Base-by-base conservation (phyloP, 2,113 vertebrate genomes). In the Eretmochelys imbricata region DNA sequence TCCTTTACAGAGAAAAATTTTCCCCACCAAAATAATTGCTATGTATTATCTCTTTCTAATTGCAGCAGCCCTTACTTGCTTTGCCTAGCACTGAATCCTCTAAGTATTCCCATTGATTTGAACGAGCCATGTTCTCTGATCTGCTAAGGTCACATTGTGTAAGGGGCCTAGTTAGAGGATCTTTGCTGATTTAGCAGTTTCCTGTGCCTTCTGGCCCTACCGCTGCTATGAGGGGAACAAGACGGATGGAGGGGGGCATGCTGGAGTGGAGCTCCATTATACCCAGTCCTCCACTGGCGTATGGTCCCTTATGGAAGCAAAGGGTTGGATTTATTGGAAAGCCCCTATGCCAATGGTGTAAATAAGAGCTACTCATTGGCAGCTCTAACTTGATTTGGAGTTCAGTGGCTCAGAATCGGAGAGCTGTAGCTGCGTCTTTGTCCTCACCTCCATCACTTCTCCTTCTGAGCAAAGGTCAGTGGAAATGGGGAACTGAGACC, bases 71-170 rank as follows among this genome's bases (percentile, higher is more conserved):
- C 35, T 72, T 20, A 38, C 31, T n/a, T 69, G 31, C n/a, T 69
- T n/a, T 69, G 62, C 14, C n/a, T 38, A 20, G n/a, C 65, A 72
- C 17, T 38, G 35, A 69, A 69, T 19, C 19, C 35, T 20, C 35
- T 20, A 69, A 19, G 8, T 17, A 38, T 38, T 69, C 20, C 35
- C n/a, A 69, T 20, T 38, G 19, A 72, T 62, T 72, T 85, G 25
- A 48, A 46, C 0, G 0, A 81, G 50, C 65, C 82, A 57, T 13
- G 5, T 85, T 83, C 1, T 81, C 38, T 72, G 46, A 0, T 46
- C 49, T 85, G 25, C 42, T 42, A 35, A 82, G 31, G 65, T 5
- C 55, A 46, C 82, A 35, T 65, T 82, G 53, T 27, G 38, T 35
- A 35, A 91, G 81, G 53, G 72, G 4, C 35, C 90, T 88, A 3